These are phyloP conservation scores for Iselma pallidipennis DNA, from an alignment of 2,888 invertebrate genomes.

Conservation along the genomic window DNA sequence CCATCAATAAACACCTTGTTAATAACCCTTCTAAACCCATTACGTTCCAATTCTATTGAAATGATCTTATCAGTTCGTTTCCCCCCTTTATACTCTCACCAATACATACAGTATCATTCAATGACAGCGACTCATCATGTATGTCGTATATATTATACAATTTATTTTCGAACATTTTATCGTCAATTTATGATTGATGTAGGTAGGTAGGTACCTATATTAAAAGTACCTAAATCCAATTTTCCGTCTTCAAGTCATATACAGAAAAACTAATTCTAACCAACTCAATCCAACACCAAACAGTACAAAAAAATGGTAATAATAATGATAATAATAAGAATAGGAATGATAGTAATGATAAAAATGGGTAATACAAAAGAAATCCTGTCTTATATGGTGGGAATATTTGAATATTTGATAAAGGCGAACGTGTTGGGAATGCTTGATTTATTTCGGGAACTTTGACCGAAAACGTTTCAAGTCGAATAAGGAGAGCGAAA, in stretches of 20 bases:
- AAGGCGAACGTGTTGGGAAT: constrained; percentile 10
- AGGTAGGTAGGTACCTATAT: too few relatives aligned
- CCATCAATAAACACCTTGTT: constrained; percentile 38
- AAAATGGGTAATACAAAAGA: neutral
- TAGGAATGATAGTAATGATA: too few relatives aligned
- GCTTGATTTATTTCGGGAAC: constrained; percentile 13
- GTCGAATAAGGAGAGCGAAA: neutral
- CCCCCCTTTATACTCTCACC: neutral
- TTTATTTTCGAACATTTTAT: constrained; percentile 21
- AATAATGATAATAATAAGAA: too few relatives aligned
- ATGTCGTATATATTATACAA: constrained; percentile 22
- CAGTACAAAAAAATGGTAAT: too few relatives aligned
- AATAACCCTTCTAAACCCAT: constrained; percentile 24
- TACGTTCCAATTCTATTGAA: constrained; percentile 23
- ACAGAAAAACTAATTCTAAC: too few relatives aligned
- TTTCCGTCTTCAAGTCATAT: too few relatives aligned
- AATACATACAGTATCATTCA: constrained; percentile 8
- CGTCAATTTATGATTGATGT: constrained; percentile 21
- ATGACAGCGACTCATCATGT: constrained; percentile 11
- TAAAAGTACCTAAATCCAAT: too few relatives aligned
- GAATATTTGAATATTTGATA: constrained; percentile 21
- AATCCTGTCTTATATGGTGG: neutral
- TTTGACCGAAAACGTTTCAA: constrained; percentile 2
- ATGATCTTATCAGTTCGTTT: constrained; percentile 21
- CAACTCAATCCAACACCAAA: neutral